Evolutionary conservation across 2,888 invertebrate genomes (phyloP), one percentile per base, ranked within the genome.

Genomic region (Sarcophaga rosellei): DNA sequence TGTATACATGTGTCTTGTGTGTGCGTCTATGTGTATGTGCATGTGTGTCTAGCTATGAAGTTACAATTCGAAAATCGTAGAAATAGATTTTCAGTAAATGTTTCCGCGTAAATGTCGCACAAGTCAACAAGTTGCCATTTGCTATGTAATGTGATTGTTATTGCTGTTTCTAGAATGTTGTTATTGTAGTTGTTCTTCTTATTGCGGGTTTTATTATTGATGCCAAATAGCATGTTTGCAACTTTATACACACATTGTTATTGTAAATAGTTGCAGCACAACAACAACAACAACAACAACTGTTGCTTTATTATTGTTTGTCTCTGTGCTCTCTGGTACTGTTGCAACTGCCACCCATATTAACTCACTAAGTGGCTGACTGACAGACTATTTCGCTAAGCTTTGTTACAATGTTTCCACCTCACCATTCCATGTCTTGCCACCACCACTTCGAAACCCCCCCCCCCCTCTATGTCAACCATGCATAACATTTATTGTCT

Each of bases 101-200:
- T 92, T 92, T 92, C 91, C 91, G 92, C 89, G 90, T 92, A 90
- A 91, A 91, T 91, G 91, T 90, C 91, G 91, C 90, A 89, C 88
- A 88, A 88, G 86, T 86, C 91, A 92, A 92, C 91, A 91, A 91
- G 80, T 86, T 86, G 78, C 74, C 69, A 65, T 86, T 81, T 66
- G 17, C 12, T 2, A 47, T 47, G 11, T 53, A 53, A 4, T 81
- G 77, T 21, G 63, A 61, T 77, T 84, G 65, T 63, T 69, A 53
- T 68, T 83, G 81, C 44, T 73, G 76, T 66, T 63, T 53, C 15
- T 61, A n/a, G 35, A 35, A 57, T 53, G 21, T 65, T 74, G 79
- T 73, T 73, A 21, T 63, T 69, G 72, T 44, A 66, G 23, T 53
- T 73, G 81, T 74, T 68, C 44, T 57, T 73, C 83, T 81, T 59